Evolutionary conservation across 2,888 invertebrate genomes (phyloP), one percentile per base, ranked within the genome.

Genomic region (Drosophila suboccidentalis): DNA sequence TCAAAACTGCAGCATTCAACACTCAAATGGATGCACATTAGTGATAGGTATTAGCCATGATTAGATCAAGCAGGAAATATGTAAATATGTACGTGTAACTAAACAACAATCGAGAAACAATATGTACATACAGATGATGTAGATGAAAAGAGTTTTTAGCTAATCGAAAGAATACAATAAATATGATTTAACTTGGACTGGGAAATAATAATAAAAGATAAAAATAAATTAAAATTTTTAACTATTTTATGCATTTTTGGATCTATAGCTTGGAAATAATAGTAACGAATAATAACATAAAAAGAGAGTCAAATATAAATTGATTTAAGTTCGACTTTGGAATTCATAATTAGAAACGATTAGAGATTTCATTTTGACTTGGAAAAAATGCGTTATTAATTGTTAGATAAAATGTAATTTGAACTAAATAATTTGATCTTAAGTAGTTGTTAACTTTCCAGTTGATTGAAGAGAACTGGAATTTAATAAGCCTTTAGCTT

Each of bases 1-100:
- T 46, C 47, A 46, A 58, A 58, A 58, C 26, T 58, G 59, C 59
- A 55, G 1, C 55, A 44, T 26, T 26, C 26, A 29, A 29, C 29
- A 8, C 17, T 36, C 43, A 55, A 55, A 36, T 55, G 44, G 15
- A 8, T 47, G 46, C 22, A 36, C 22, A 57, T 57, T 57, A 32
- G 41, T 54, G 41, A 17, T 17, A 22, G 10, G 44, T 22, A 36
- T 44, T 36, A 44, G 4, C 36, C 44, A 44, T 36, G 55, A 57
- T 44, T 22, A 22, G 55, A 43, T 46, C 55, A 15, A 36, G n/a
- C 55, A 44, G 55, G 55, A 57, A 57, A 36, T 10, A 26, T n/a
- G n/a, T n/a, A 57, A 57, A 36, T 10, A 26, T n/a, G n/a, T n/a
- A 6, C n/a, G n/a, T 41, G 13, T 13, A 54, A 39, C 39, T 15